A percentile compares a stretch with the other conserved stretches of the same genome.
These are phyloP conservation scores for Caranx ignobilis DNA, from an alignment of 2,113 vertebrate genomes.

Conservation along the genomic window DNA sequence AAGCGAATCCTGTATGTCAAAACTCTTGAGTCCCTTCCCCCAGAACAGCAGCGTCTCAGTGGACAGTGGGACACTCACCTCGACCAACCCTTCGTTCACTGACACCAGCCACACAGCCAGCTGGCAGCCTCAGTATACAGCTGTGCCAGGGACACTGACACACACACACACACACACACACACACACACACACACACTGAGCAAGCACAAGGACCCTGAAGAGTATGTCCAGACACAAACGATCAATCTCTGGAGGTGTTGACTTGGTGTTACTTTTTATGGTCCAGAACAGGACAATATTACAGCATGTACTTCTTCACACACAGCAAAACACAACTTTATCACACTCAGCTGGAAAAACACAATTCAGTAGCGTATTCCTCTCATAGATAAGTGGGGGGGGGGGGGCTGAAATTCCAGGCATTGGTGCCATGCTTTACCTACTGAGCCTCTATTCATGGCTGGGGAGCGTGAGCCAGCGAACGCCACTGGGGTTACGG, in stretches of 20 bases:
- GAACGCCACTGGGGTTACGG: conserved; percentile 11
- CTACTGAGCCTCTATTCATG: conserved; percentile 69
- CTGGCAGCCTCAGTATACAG: conserved; percentile 61
- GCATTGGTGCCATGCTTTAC: conserved; percentile 65
- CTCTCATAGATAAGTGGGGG: conserved; percentile 27
- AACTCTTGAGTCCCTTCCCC: conserved; percentile 29
- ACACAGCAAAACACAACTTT: neutral
- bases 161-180: conserved; percentile 27
- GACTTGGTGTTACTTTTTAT: conserved; percentile 5
- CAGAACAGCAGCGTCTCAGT: conserved; percentile 30
- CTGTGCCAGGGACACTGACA: conserved; percentile 61
- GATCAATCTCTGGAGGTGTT: conserved; percentile 14
- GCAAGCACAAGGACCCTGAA: conserved; percentile 5
- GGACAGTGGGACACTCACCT: conserved; percentile 10
- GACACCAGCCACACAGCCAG: conserved; percentile 54
- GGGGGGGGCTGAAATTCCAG: conserved; percentile 60
- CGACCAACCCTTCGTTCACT: conserved; percentile 38
- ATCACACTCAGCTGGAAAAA: conserved; percentile 34
- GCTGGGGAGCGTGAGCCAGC: conserved; percentile 26
- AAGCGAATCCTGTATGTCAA: conserved; percentile 8
- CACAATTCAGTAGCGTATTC: conserved; percentile 20
- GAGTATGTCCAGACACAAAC: conserved; percentile 23
- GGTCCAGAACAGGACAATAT: neutral
- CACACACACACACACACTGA: conserved; percentile 26
- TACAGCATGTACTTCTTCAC: neutral